Conservation (phyloP, 2,113 vertebrate species). For the Oplegnathus fasciatus region DNA sequence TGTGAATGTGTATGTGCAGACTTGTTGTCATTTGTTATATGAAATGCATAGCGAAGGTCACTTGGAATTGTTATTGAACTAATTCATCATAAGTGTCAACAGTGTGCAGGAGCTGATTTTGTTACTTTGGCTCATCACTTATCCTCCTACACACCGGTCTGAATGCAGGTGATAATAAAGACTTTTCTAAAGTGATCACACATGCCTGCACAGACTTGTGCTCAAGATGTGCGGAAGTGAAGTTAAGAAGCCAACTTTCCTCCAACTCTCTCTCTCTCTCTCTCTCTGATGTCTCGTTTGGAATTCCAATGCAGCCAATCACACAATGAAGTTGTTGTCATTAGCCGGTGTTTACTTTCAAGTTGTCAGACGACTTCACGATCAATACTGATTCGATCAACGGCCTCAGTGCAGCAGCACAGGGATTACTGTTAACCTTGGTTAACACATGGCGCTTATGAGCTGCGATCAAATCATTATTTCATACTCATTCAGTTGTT, state of each 20-base stretch:
- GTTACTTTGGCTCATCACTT: neutral
- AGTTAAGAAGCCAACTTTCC: neutral
- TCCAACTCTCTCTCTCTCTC: conserved; percentile 16
- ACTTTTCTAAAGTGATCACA: neutral
- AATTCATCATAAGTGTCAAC: neutral
- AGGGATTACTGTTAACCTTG: conserved; percentile 29
- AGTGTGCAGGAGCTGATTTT: neutral
- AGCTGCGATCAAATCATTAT: conserved; percentile 16
- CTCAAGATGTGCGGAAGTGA: neutral
- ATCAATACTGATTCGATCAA: conserved; percentile 43
- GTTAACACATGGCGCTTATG: conserved; percentile 19
- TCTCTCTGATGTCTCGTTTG: neutral
- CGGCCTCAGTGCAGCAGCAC: neutral
- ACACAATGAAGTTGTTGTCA: neutral
- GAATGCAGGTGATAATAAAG: neutral
- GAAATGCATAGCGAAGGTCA: neutral
- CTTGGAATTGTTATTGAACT: neutral
- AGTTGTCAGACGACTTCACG: conserved; percentile 5
- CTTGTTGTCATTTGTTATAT: neutral
- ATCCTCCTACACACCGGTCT: neutral
- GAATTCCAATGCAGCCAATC: conserved; percentile 12
- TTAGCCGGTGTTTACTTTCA: conserved; percentile 24
- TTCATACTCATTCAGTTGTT: neutral
- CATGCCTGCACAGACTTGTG: neutral
- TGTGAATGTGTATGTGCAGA: neutral